Evolutionary conservation across 2,113 vertebrate genomes (phyloP).

Genomic region (Eublepharis macularius): DNA sequence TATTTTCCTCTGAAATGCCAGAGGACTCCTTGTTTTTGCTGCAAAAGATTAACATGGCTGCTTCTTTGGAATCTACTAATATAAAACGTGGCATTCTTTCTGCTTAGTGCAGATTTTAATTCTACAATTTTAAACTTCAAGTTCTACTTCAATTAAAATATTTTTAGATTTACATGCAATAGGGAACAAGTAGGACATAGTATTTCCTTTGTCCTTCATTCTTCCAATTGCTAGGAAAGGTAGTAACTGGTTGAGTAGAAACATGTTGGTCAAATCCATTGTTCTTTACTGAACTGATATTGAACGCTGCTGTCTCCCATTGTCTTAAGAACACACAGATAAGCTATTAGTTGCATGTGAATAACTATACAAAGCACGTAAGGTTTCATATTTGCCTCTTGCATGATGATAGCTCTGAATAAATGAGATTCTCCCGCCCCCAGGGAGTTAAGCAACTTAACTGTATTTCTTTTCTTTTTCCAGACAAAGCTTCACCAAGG

Average conservation of each 20-base stretch:
- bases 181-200: not conserved
- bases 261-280: not conserved
- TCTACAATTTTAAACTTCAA: not conserved
- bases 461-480: slow-evolving; percentile 25
- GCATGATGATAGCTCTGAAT: not conserved
- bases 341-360: not conserved
- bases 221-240: not conserved
- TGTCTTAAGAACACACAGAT: not conserved
- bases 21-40: not conserved
- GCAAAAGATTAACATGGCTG: not conserved
- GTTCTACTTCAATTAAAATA: not conserved
- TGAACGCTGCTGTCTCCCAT: not conserved
- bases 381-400: not conserved
- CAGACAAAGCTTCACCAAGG: slow-evolving; percentile 96
- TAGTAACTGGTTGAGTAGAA: not conserved
- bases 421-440: not conserved
- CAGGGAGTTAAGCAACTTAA: not conserved
- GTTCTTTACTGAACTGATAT: rapidly evolving
- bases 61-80: not conserved
- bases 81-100: not conserved
- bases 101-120: not conserved
- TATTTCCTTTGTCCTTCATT: not conserved
- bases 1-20: not conserved
- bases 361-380: not conserved
- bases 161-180: not conserved